Base-by-base conservation (phyloP, 1,140 invertebrate genomes). In the Tetramorium parvispinum region DNA sequence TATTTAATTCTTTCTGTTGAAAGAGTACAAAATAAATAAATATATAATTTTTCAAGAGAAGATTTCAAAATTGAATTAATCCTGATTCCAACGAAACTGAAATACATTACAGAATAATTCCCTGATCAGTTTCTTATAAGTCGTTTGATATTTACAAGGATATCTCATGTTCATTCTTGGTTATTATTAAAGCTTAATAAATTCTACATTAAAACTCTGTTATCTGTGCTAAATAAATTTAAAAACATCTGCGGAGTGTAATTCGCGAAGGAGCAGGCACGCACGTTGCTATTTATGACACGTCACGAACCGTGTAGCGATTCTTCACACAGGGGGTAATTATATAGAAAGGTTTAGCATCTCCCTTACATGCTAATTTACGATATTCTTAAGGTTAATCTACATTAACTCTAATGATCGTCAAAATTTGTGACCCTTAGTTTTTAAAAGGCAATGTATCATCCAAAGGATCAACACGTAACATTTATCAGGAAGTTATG, bases 381-480 rank as follows among this genome's bases (percentile, higher is more conserved):
- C 3, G 18, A 27, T 66, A 85, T 43, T 65, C 49, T 75, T 85
- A 70, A 24, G 10, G 40, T 11, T 85, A 85, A 37, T 55, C 68
- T 85, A 85, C 43, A 43, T 73, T 87, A 65, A 76, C 21, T 75
- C 68, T 85, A 75, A 40, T 68, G 59, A 86, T 85, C 75, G 81
- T 87, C 63, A 66, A 85, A 49, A 85, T 53, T 87, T 87, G 65
- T 87, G 86, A 87, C 57, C 85, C 49, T 86, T 43, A 68, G 40
- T 81, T 86, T 57, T 61, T 49, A 21, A 66, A 83, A 85, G 65
- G 75, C 65, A 32, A 85, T 40, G 53, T 18, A 59, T 83, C 13
- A 32, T 55, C 65, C 27, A 40, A 81, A 59, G 21, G 40, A 85
- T 82, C 32, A 70, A 83, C 61, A 55, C 13, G 63, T 79, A 37